Evolutionary conservation across 1,140 invertebrate genomes (phyloP).

Genomic region (Bathynomus jamesi): DNA sequence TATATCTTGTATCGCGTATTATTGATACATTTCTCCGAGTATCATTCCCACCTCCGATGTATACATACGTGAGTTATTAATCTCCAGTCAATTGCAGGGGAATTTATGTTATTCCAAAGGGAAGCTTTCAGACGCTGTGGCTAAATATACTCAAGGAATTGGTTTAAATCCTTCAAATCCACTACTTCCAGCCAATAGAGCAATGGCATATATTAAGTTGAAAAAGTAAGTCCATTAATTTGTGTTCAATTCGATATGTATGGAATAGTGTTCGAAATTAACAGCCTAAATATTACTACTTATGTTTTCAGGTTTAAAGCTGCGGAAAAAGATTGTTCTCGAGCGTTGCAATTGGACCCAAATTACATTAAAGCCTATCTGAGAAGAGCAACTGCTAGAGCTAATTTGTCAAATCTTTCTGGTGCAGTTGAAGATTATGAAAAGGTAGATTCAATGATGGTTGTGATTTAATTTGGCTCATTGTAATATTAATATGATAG

Average conservation of each 20-base stretch:
- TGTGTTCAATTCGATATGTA: background rate
- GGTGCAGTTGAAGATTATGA: background rate
- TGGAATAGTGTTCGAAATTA: background rate
- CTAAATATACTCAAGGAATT: slow-evolving; percentile 71
- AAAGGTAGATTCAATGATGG: background rate
- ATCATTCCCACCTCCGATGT: too few relatives aligned
- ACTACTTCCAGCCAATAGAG: slow-evolving; percentile 76
- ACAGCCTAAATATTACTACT: background rate
- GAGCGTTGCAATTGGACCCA: background rate
- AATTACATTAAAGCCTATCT: slow-evolving; percentile 8
- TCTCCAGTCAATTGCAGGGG: too few relatives aligned
- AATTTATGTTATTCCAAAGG: slow-evolving; percentile 70
- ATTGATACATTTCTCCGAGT: too few relatives aligned
- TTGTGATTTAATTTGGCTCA: too few relatives aligned
- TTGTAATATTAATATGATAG: too few relatives aligned
- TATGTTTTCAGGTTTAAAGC: background rate
- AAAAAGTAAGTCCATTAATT: slow-evolving; percentile 10
- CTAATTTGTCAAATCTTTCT: background rate
- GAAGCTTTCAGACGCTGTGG: slow-evolving; percentile 69
- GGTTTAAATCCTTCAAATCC: slow-evolving; percentile 66
- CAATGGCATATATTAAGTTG: slow-evolving; percentile 70
- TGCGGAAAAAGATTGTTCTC: slow-evolving; percentile 11
- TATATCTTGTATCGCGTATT: too few relatives aligned
- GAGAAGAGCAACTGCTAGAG: slow-evolving; percentile 3
- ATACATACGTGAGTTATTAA: too few relatives aligned